Conservation (phyloP, 2,888 invertebrate genomes). For the Pyrocoelia pectoralis region DNA sequence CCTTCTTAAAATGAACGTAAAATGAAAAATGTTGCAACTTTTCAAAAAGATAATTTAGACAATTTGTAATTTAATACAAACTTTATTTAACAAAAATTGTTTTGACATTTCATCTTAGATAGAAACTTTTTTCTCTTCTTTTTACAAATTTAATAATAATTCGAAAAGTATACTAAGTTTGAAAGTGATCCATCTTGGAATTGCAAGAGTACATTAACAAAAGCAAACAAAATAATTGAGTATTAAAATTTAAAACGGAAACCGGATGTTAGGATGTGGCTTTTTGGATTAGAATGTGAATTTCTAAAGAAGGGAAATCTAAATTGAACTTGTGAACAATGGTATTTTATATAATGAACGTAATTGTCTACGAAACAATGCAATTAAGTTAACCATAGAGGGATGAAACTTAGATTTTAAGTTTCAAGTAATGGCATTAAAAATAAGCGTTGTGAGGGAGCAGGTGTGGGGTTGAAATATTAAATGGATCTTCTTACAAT, state of each 20-base stretch:
- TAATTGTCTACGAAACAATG: constrained; percentile 44
- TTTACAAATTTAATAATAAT: background rate
- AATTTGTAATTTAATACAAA: background rate
- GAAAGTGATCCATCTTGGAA: constrained; percentile 2
- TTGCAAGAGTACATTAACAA: constrained; percentile 8
- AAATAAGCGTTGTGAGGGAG: constrained; percentile 35
- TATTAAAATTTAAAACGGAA: constrained; percentile 37
- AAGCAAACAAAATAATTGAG: constrained; percentile 31
- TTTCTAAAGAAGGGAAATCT: constrained; percentile 48
- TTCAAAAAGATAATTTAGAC: background rate
- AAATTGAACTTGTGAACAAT: constrained; percentile 53
- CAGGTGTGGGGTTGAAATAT: constrained; percentile 37
- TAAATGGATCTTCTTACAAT: constrained; percentile 33
- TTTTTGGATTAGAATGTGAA: constrained; percentile 42
- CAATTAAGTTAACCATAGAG: constrained; percentile 38
- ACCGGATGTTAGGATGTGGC: constrained; percentile 29
- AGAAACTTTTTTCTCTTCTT: background rate
- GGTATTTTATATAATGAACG: constrained; percentile 52
- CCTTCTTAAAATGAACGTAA: background rate
- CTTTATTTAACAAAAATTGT: background rate
- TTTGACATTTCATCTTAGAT: background rate
- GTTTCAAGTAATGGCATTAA: constrained; percentile 35
- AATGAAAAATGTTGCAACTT: background rate
- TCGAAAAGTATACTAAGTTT: no score
- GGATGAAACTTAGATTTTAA: constrained; percentile 41